A percentile compares a stretch with the other conserved stretches of the same genome.
phyloP scores from a whole-genome alignment of 2,113 vertebrate species.

The Dermatemys mawii region DNA sequence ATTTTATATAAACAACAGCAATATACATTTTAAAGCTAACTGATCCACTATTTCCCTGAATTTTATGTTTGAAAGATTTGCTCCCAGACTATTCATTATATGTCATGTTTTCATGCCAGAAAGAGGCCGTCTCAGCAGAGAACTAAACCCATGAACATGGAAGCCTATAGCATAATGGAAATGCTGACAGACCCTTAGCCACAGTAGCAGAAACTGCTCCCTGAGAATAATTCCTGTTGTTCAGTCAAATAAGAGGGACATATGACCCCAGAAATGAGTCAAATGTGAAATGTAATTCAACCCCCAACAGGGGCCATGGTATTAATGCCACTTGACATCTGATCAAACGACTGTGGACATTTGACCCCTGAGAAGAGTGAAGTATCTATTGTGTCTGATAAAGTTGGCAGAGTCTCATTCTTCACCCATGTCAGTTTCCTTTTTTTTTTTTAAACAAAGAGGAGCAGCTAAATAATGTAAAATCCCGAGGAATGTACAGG shows the following conservation, averaged over 20 bases:
- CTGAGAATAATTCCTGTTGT: conserved; percentile 83
- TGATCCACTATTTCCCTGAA: background rate
- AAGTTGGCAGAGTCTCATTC: conserved; percentile 64
- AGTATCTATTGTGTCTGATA: conserved; percentile 74
- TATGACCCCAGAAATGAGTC: conserved; percentile 83
- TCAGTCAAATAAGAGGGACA: conserved; percentile 85
- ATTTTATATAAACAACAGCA: background rate
- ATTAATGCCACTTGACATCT: conserved; percentile 85
- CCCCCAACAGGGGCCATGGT: conserved; percentile 80
- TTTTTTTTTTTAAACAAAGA: background rate
- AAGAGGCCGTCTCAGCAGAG: conserved; percentile 2
- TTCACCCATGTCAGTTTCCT: conserved; percentile 46
- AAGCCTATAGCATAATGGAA: conserved; percentile 44
- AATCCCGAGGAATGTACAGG: background rate
- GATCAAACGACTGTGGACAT: conserved; percentile 83
- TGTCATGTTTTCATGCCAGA: background rate
- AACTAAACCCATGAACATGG: conserved; percentile 14
- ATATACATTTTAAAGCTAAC: background rate
- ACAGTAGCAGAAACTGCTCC: background rate
- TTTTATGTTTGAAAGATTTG: background rate
- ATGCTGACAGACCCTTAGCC: conserved; percentile 45
- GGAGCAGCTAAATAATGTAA: background rate
- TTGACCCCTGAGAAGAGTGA: conserved; percentile 85
- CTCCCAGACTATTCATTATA: background rate
- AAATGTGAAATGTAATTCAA: conserved; percentile 88